A percentile compares a stretch with the other conserved stretches of the same genome.
Evolutionary conservation across 2,888 invertebrate genomes (phyloP).

Genomic region (Papilio gigon): DNA sequence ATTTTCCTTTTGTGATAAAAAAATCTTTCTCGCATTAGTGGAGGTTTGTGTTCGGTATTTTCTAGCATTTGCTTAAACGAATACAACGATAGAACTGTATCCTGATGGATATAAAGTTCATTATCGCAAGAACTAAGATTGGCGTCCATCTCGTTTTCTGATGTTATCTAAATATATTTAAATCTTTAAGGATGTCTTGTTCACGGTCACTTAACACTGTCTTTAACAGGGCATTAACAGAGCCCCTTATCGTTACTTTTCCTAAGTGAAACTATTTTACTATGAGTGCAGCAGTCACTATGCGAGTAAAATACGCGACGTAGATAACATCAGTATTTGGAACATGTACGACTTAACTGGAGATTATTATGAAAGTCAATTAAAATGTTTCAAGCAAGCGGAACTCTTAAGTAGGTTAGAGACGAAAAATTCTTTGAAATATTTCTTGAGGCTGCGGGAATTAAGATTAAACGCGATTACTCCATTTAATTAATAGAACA

Average conservation of each 20-base stretch:
- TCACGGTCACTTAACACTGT: no score
- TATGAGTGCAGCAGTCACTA: no score
- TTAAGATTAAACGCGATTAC: constrained; percentile 11
- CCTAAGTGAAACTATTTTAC: no score
- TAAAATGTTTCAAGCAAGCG: constrained; percentile 1
- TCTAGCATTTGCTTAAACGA: constrained; percentile 15
- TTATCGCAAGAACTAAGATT: neutral
- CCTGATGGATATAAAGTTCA: neutral
- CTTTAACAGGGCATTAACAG: no score
- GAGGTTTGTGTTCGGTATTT: constrained; percentile 19
- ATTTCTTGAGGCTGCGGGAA: constrained; percentile 14
- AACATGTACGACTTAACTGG: neutral
- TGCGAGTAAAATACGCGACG: no score
- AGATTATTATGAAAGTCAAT: constrained; percentile 7
- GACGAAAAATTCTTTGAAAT: constrained; percentile 6
- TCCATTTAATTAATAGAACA: neutral
- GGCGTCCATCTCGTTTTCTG: neutral
- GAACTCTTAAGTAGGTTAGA: constrained; percentile 9
- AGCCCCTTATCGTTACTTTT: no score
- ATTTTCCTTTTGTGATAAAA: constrained; percentile 28
- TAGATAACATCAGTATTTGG: no score
- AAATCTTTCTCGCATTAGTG: constrained; percentile 27
- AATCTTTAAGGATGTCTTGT: neutral
- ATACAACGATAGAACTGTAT: neutral
- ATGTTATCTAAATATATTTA: neutral